Percentiles rank a stretch among this genome's conserved stretches.
phyloP scores from a whole-genome alignment of 2,888 invertebrate genomes.

The Agrotis exclamationis region DNA sequence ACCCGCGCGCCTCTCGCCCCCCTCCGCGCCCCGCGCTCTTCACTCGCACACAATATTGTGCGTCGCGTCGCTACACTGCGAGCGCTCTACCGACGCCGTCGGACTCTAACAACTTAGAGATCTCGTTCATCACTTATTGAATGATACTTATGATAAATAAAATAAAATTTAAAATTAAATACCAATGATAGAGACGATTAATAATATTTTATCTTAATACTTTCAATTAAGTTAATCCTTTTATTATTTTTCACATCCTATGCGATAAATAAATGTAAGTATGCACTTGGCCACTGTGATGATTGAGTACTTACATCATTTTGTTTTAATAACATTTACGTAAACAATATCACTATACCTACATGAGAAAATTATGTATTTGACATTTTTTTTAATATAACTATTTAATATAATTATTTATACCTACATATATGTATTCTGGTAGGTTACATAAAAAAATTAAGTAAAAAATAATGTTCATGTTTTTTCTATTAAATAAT shows the following conservation, averaged over 20 bases:
- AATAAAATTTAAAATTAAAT: no score
- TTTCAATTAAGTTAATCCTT: not conserved
- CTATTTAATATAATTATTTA: no score
- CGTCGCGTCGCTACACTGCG: slow-evolving; percentile 64
- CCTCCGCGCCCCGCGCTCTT: slow-evolving; percentile 55
- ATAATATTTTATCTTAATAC: not conserved
- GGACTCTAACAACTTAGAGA: slow-evolving; percentile 38
- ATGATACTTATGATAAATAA: slow-evolving; percentile 7
- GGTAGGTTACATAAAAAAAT: no score
- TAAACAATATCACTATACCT: not conserved
- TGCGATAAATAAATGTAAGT: not conserved
- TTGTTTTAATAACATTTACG: no score
- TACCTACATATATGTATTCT: no score
- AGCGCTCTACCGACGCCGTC: slow-evolving; percentile 55
- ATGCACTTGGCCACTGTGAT: not conserved
- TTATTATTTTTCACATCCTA: not conserved
- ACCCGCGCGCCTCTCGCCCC: slow-evolving; percentile 57
- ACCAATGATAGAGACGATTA: not conserved
- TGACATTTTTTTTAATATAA: no score
- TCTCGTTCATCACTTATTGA: slow-evolving; percentile 27
- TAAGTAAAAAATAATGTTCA: not conserved
- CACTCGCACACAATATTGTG: slow-evolving; percentile 42
- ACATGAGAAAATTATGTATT: no score
- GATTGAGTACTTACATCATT: not conserved
- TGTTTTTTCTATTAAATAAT: not conserved